A percentile compares a stretch with the other conserved stretches of the same genome.
These are phyloP conservation scores for Prosapia bicincta DNA, from an alignment of 2,888 invertebrate genomes.

Conservation along the genomic window DNA sequence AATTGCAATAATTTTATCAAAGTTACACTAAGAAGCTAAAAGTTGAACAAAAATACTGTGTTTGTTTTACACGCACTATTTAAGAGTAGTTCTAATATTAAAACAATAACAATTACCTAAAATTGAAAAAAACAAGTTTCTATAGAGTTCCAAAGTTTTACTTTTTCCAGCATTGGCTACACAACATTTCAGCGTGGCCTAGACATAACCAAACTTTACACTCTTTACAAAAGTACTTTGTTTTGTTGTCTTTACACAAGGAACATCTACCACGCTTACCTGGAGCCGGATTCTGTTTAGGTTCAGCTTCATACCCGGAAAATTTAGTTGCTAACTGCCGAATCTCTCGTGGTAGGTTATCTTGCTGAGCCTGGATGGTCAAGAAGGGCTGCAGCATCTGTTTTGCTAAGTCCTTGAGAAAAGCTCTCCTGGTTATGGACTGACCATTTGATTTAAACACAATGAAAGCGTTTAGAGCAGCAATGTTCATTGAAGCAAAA, in stretches of 20 bases:
- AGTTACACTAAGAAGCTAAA: too few species aligned
- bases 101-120: too few species aligned
- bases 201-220: neutral
- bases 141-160: too few species aligned
- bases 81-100: too few species aligned
- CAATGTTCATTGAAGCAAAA: conserved; percentile 12
- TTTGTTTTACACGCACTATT: too few species aligned
- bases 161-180: too few species aligned
- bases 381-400: neutral
- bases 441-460: neutral
- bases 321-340: neutral
- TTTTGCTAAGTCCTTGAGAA: neutral
- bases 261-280: neutral
- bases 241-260: neutral
- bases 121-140: too few species aligned
- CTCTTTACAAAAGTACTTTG: neutral
- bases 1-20: too few species aligned
- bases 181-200: neutral
- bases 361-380: too few species aligned
- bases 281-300: neutral
- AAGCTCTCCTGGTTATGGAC: neutral
- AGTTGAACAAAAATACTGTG: too few species aligned
- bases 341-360: neutral
- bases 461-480: neutral
- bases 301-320: neutral